Percentiles rank a stretch among this genome's conserved stretches.
phyloP scores from a whole-genome alignment of 23 tunicate genomes.

The Halocynthia aurantium region DNA sequence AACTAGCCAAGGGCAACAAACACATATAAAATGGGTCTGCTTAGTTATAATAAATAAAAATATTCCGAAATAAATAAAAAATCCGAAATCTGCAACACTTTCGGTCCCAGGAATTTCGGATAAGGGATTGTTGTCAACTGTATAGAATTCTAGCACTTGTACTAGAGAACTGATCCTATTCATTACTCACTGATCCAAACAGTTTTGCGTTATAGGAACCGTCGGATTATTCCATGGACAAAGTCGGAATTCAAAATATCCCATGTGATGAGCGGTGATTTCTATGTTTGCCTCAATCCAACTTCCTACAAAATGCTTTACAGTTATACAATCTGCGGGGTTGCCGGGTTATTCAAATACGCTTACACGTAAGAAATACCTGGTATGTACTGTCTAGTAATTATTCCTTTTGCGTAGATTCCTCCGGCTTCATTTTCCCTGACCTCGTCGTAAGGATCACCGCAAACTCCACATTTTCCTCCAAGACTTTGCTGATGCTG shows the following conservation, averaged over 20 bases:
- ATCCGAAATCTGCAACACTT: no score
- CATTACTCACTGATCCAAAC: conserved; percentile 39
- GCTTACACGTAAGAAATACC: neutral
- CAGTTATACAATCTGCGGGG: neutral
- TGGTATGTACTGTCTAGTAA: conserved; percentile 2
- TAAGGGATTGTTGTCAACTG: no score
- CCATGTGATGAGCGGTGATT: conserved; percentile 22
- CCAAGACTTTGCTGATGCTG: conserved; percentile 27
- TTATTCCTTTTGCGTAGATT: conserved; percentile 40
- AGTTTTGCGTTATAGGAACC: conserved; percentile 32
- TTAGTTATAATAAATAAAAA: neutral
- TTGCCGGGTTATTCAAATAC: neutral
- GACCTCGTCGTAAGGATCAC: conserved; percentile 23
- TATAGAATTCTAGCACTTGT: no score
- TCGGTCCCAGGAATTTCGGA: no score
- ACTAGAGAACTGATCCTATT: neutral
- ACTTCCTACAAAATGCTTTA: neutral
- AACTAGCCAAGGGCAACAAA: no score
- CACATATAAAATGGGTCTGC: no score
- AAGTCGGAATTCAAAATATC: conserved; percentile 66
- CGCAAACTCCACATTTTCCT: conserved; percentile 63
- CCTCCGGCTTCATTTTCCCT: conserved; percentile 65
- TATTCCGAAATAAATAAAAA: neutral
- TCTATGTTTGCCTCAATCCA: conserved; percentile 6
- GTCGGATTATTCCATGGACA: conserved; percentile 46